Base-by-base conservation (phyloP, 2,888 invertebrate species). In the Xanthorhoe designata region DNA sequence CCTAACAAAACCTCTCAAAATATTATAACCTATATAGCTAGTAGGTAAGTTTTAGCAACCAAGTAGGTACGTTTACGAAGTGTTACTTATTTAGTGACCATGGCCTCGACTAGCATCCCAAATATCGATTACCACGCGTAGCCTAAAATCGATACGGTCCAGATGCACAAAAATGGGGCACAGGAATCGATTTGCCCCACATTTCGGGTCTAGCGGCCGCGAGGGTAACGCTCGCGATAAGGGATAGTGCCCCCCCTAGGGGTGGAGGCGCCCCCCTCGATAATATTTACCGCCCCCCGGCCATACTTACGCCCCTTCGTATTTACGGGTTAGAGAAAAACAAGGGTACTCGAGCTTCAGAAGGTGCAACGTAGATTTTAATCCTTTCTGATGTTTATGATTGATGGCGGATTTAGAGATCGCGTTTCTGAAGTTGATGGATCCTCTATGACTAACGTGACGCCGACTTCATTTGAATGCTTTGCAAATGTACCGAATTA, bases 361-460 rank as follows among this genome's bases (percentile, higher is more conserved):
- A 92, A 93, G 93, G 93, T 93, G 93, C 93, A 93, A 92, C 92
- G 92, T 92, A 90, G 91, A 93, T 93, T 92, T 92, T 93, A 93
- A 93, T 93, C 93, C 93, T 92, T 93, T 92, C 89, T 91, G 92
- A 93, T 92, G 92, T 91, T 91, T 92, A 89, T 93, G 93, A 93
- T 93, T 92, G 93, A 93, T 93, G 93, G 87, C 88, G 91, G 92
- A 92, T 92, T 92, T 89, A 80, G 90, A 84, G 91, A 89, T 91
- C 89, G 89, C 83, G 80, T 85, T 84, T 88, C 81, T 89, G 86
- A 87, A 88, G 89, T 89, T 92, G 92, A 92, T 92, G 88, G 91
- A 90, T 91, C 89, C 91, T 86, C 87, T 85, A 82, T 88, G 88
- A 89, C 86, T 87, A 85, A 79, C 87, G 84, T 86, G 89, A 78